phyloP scores from a whole-genome alignment of 2,888 invertebrate genomes.

The Nycteola revayana region DNA sequence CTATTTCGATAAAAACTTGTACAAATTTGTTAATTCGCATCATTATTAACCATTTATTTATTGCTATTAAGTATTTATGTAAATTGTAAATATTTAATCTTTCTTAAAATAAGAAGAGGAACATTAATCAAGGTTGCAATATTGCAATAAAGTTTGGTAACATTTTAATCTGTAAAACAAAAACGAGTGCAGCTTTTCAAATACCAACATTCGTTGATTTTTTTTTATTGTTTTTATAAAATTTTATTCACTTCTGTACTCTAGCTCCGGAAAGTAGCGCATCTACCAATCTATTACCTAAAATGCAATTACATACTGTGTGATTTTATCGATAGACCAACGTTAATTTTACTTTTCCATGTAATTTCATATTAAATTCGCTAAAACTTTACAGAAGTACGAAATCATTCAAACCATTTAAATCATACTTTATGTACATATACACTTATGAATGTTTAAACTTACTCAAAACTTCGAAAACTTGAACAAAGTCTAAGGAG shows the following conservation, averaged over 20 bases:
- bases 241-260: slow-evolving; percentile 50
- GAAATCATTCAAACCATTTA: slow-evolving; percentile 34
- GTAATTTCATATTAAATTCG: slow-evolving; percentile 46
- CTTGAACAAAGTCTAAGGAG: slow-evolving; percentile 8
- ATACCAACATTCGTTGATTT: slow-evolving; percentile 66
- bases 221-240: slow-evolving; percentile 49
- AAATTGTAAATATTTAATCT: slow-evolving; percentile 82
- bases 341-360: slow-evolving; percentile 43
- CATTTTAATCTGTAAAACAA: slow-evolving; percentile 65
- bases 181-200: slow-evolving; percentile 81
- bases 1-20: slow-evolving; percentile 80
- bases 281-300: slow-evolving; percentile 79
- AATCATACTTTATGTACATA: slow-evolving; percentile 7
- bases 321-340: slow-evolving; percentile 50
- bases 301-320: slow-evolving; percentile 58
- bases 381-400: slow-evolving; percentile 51
- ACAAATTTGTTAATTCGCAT: slow-evolving; percentile 78
- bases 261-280: slow-evolving; percentile 77
- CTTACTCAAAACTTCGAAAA: slow-evolving; percentile 16
- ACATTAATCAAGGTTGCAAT: slow-evolving; percentile 79
- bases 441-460: slow-evolving; percentile 22
- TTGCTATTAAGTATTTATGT: slow-evolving; percentile 76
- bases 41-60: slow-evolving; percentile 72
- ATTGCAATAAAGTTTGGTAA: slow-evolving; percentile 78
- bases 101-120: slow-evolving; percentile 82